phyloP scores from a whole-genome alignment of 2,113 vertebrate genomes.

The Falcunculus frontatus region DNA sequence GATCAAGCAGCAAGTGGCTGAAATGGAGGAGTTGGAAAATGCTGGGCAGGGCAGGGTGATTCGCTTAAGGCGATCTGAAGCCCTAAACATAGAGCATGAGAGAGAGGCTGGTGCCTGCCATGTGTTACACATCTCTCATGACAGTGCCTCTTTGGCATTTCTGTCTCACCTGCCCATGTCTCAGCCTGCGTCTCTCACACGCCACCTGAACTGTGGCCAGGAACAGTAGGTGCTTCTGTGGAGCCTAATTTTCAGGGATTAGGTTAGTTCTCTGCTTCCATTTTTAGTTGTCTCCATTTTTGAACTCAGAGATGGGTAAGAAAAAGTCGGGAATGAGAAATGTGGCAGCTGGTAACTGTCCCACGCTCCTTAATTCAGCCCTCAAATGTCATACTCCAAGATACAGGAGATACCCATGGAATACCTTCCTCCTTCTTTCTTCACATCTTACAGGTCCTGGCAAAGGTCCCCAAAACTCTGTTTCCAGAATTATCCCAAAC shows the following conservation, averaged over 20 bases:
- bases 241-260: not conserved
- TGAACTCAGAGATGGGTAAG: not conserved
- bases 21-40: constrained; percentile 6
- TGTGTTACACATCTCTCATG: constrained; percentile 23
- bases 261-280: not conserved
- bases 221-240: not conserved
- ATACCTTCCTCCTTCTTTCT: not conserved
- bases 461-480: not conserved
- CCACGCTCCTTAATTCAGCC: not conserved
- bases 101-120: not conserved
- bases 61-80: not conserved
- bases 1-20: not conserved
- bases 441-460: not conserved
- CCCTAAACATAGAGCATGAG: not conserved
- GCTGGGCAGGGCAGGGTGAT: constrained; percentile 2
- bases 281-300: not conserved
- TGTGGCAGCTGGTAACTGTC: not conserved
- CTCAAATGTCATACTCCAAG: not conserved
- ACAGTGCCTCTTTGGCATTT: constrained; percentile 27
- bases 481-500: not conserved
- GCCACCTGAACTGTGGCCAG: not conserved
- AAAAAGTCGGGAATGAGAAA: not conserved
- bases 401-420: not conserved
- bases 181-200: constrained; percentile 8
- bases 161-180: not conserved